Evolutionary conservation across 1,140 invertebrate species (phyloP), one percentile per base, ranked within the genome.

Genomic region (Globodera ellingtonae): DNA sequence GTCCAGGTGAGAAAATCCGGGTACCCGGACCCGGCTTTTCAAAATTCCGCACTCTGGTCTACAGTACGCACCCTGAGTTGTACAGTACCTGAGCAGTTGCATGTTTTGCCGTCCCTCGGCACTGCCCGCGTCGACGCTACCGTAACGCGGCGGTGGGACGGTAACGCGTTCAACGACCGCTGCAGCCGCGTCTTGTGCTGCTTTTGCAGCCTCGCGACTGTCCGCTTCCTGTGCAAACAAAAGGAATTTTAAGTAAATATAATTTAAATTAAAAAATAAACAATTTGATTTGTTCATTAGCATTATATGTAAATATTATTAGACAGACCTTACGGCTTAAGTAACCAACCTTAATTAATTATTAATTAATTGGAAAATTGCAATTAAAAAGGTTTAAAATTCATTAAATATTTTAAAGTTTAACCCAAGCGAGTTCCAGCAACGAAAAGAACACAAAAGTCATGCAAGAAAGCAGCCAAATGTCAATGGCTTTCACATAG

Each of bases 401-500:
- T 35, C 35, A 35, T 3, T 35, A 35, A 35, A 35, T 35, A 3
- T 35, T 35, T 35, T 35, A 35, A 35, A 15, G 1, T 59, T 18
- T 18, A 3, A 59, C 56, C 84, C 84, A 87, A 50, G 81, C 82
- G 13, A 82, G 70, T 52, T 89, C 87, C 6, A 89, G 75, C n/a
- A 89, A 75, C 0, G 88, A 89, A 67, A 86, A 87, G 75, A 89
- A 89, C 15, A 89, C 87, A 72, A 89, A 89, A 56, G 88, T 89
- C 88, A 89, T 89, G 75, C 88, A 89, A n/a, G 86, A 88, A 44
- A 89, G 79, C 81, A 89, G 85, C 87, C 87, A 88, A n/a, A 88
- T 89, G 77, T 88, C 86, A 9, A 84, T 77, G 21, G 75, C 86
- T 18, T 84, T 84, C 21, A 86, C 76, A 69, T 86, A 86, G 69